These are phyloP conservation scores for Montipora cactus DNA, from an alignment of 64 coral and sea anemone species.

Conservation along the genomic window DNA sequence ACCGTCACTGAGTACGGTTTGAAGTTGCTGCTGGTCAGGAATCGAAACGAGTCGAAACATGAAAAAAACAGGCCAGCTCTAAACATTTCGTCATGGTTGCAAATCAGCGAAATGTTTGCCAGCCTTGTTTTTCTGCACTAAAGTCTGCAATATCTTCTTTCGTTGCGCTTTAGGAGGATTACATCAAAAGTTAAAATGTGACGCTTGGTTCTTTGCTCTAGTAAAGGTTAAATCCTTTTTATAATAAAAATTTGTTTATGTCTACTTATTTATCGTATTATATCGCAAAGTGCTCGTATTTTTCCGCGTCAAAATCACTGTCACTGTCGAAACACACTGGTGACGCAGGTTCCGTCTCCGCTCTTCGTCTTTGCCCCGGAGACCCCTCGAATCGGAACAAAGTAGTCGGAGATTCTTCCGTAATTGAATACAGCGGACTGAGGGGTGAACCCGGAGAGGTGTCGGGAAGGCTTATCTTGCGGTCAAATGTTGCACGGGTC, in stretches of 20 bases:
- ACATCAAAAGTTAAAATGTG: too few relatives aligned
- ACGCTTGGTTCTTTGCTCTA: too few relatives aligned
- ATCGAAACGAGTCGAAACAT: too few relatives aligned
- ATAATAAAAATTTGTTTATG: background rate
- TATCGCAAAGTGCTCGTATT: slow-evolving; percentile 32
- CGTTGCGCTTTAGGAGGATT: too few relatives aligned
- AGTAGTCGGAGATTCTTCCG: slow-evolving; percentile 31
- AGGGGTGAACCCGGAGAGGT: background rate
- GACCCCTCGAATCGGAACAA: background rate
- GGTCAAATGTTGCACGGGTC: background rate
- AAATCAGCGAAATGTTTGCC: too few relatives aligned
- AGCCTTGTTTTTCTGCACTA: too few relatives aligned
- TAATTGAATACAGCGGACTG: background rate
- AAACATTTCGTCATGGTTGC: too few relatives aligned
- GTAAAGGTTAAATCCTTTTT: too few relatives aligned
- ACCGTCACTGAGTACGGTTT: too few relatives aligned
- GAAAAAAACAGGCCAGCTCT: too few relatives aligned
- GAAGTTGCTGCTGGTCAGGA: too few relatives aligned
- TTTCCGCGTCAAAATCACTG: background rate
- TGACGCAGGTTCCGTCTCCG: background rate
- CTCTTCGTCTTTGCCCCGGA: slow-evolving; percentile 15
- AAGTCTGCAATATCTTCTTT: too few relatives aligned
- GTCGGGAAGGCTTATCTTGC: slow-evolving; percentile 58
- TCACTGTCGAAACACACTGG: background rate
- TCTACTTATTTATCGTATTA: background rate